These are phyloP conservation scores for Tachystola acroxantha DNA, from an alignment of 2,888 invertebrate species.

Conservation along the genomic window DNA sequence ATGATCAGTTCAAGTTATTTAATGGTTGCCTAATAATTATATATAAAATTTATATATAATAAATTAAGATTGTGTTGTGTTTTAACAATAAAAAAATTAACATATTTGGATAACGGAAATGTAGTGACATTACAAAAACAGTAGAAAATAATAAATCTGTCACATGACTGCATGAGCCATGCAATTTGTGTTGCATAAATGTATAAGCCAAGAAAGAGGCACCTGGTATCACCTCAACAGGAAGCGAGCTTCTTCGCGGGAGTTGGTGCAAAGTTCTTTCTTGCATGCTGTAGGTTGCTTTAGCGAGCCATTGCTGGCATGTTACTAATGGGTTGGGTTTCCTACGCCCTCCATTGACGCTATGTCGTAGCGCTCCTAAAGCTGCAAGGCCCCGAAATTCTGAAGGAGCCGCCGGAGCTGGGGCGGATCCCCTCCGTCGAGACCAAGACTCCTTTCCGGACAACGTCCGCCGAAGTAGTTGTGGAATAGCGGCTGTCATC, in stretches of 20 bases:
- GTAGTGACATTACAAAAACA: too few relatives aligned
- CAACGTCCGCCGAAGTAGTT: slow-evolving; percentile 40
- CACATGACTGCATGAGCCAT: too few relatives aligned
- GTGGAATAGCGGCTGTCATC: slow-evolving; percentile 32
- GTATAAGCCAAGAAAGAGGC: too few relatives aligned
- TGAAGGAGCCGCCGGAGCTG: slow-evolving; percentile 40
- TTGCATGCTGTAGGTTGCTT: slow-evolving; percentile 30
- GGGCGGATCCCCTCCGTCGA: slow-evolving; percentile 55
- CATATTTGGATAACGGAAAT: too few relatives aligned
- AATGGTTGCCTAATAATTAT: neutral
- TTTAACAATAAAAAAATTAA: too few relatives aligned
- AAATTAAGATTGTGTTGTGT: too few relatives aligned
- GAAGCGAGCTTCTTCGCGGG: slow-evolving; percentile 58
- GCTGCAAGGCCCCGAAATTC: slow-evolving; percentile 37
- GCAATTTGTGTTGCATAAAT: too few relatives aligned
- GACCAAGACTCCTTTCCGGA: slow-evolving; percentile 41
- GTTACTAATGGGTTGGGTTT: slow-evolving; percentile 32
- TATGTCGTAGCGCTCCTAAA: slow-evolving; percentile 31
- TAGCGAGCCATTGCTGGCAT: slow-evolving; percentile 52
- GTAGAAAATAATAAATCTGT: too few relatives aligned
- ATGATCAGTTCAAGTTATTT: slow-evolving; percentile 12
- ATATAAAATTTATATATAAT: too few relatives aligned
- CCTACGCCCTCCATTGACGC: slow-evolving; percentile 39
- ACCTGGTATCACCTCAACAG: slow-evolving; percentile 68
- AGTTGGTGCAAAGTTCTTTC: slow-evolving; percentile 28